Percentiles rank a stretch among this genome's conserved stretches.
Conservation (phyloP, 2,113 vertebrate species). For the Okapia johnstoni region DNA sequence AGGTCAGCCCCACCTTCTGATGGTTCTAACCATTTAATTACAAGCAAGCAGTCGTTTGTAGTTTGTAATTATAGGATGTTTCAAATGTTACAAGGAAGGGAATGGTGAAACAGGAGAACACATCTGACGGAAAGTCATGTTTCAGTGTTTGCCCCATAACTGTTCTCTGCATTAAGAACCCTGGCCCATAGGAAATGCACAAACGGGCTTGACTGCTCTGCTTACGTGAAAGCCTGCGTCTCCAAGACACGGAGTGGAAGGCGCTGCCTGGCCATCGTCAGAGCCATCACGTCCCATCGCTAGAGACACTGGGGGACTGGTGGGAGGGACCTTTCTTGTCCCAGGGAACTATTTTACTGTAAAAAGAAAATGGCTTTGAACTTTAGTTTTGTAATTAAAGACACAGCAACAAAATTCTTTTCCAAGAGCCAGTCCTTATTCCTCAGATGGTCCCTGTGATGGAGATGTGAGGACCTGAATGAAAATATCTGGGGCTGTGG, state of each 20-base stretch:
- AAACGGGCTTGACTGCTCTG: neutral
- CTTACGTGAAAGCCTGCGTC: neutral
- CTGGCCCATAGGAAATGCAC: neutral
- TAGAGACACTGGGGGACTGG: neutral
- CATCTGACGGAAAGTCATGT: neutral
- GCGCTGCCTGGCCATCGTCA: accelerated
- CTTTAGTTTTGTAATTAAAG: neutral
- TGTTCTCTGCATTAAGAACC: neutral
- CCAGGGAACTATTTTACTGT: neutral
- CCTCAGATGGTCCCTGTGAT: neutral
- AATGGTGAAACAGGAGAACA: neutral
- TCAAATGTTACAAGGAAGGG: slow-evolving; percentile 62
- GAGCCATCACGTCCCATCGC: accelerated
- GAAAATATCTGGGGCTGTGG: neutral
- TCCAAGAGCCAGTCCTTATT: neutral
- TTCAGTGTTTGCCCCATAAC: slow-evolving; percentile 6
- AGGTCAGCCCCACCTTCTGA: slow-evolving; percentile 52
- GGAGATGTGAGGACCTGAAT: neutral
- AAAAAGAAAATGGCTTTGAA: neutral
- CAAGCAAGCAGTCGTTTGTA: neutral
- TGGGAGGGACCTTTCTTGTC: neutral
- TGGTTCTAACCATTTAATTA: slow-evolving; percentile 61
- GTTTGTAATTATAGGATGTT: slow-evolving; percentile 61
- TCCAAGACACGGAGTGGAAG: accelerated
- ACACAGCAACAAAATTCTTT: neutral